A percentile compares a stretch with the other conserved stretches of the same genome.
These are phyloP conservation scores for Brachionus calyciflorus DNA, from an alignment of 1,140 invertebrate species.

Conservation along the genomic window DNA sequence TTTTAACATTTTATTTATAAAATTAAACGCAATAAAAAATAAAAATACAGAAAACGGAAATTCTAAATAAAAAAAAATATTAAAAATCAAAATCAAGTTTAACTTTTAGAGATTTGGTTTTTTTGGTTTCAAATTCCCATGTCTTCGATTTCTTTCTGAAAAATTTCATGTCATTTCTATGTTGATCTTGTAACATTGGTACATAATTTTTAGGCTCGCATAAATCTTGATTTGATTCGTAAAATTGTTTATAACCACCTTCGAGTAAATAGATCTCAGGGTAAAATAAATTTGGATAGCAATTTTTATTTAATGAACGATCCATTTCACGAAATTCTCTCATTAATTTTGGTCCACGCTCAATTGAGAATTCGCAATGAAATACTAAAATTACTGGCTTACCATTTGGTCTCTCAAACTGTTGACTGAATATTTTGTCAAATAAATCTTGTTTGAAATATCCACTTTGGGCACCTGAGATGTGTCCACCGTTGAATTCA, in stretches of 20 bases:
- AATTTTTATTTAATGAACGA: constrained; percentile 73
- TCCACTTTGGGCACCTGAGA: constrained; percentile 74
- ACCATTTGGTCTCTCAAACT: constrained; percentile 52
- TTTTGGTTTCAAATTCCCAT: background rate
- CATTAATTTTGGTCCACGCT: constrained; percentile 79
- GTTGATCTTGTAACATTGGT: constrained; percentile 30
- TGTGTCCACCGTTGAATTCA: constrained; percentile 91
- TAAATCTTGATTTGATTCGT: constrained; percentile 58
- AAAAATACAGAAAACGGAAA: too few species aligned
- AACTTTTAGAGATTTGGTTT: background rate
- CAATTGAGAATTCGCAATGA: constrained; percentile 95
- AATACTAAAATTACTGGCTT: constrained; percentile 80
- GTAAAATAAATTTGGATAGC: constrained; percentile 82
- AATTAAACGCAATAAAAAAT: too few species aligned
- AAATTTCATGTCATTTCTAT: constrained; percentile 37
- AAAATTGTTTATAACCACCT: constrained; percentile 90
- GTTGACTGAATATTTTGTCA: constrained; percentile 62
- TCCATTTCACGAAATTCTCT: constrained; percentile 72
- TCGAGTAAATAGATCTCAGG: constrained; percentile 91
- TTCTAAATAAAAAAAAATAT: too few species aligned
- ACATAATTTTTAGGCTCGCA: constrained; percentile 17
- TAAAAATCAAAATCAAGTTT: background rate
- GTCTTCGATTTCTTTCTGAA: constrained; percentile 27
- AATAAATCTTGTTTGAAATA: constrained; percentile 74
- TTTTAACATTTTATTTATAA: too few species aligned